These are phyloP conservation scores for Ips typographus DNA, from an alignment of 1,140 invertebrate genomes.

Conservation along the genomic window DNA sequence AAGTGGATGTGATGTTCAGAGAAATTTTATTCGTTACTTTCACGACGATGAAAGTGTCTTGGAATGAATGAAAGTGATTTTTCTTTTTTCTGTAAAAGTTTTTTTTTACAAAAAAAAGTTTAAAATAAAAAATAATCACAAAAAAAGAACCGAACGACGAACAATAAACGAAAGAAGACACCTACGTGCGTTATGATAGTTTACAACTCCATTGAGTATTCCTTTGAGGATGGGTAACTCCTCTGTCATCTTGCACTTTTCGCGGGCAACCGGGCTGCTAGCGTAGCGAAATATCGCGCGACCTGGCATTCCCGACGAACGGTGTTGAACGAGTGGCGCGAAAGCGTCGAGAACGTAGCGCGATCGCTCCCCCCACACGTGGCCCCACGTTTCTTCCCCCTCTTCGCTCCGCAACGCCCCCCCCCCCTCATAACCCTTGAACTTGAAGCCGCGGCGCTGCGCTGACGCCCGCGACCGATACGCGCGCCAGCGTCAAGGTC, in stretches of 20 bases:
- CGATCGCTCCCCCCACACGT: constrained; percentile 33
- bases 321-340: constrained; percentile 52
- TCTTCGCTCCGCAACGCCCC: constrained; percentile 52
- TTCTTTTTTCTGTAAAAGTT: no score
- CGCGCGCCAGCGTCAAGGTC: constrained; percentile 40
- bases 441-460: constrained; percentile 59
- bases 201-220: constrained; percentile 82
- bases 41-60: constrained; percentile 23
- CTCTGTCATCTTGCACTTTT: constrained; percentile 69
- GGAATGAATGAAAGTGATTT: no score
- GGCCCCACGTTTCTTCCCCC: constrained; percentile 45
- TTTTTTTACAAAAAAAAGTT: neutral
- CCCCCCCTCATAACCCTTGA: constrained; percentile 61
- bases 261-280: constrained; percentile 42
- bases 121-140: neutral
- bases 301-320: constrained; percentile 49
- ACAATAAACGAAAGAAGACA: constrained; percentile 51
- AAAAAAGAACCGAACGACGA: neutral
- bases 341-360: constrained; percentile 48
- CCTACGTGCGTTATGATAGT: constrained; percentile 90
- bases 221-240: constrained; percentile 85
- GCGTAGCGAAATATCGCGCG: constrained; percentile 44
- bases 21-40: constrained; percentile 31
- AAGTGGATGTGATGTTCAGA: constrained; percentile 12
- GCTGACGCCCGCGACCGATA: constrained; percentile 41